These are phyloP conservation scores for Plectrocnemia conspersa DNA, from an alignment of 1,140 invertebrate genomes.

Conservation along the genomic window DNA sequence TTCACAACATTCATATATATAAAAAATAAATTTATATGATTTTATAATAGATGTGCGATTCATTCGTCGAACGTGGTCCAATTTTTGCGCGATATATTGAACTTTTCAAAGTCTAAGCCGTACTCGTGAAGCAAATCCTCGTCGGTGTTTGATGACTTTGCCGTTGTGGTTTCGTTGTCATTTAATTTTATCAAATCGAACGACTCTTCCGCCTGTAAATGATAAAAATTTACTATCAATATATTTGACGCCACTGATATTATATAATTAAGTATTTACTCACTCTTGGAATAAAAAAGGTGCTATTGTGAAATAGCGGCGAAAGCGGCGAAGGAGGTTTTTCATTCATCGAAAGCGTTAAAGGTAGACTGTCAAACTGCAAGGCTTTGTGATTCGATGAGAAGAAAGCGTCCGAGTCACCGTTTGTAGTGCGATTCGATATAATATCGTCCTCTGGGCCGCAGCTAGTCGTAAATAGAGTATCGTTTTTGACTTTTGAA, in stretches of 20 bases:
- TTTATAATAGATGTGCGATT: too few species aligned
- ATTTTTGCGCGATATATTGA: conserved; percentile 15
- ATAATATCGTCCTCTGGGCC: not conserved
- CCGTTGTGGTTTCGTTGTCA: not conserved
- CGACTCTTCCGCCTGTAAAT: not conserved
- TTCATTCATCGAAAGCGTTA: not conserved
- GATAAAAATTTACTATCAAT: not conserved
- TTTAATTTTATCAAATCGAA: not conserved
- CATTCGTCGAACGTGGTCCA: conserved; percentile 25
- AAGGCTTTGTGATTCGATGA: not conserved
- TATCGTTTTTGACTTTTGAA: not conserved
- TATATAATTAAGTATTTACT: not conserved
- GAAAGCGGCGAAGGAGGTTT: conserved; percentile 3
- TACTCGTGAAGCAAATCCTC: conserved; percentile 18
- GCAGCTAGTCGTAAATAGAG: not conserved
- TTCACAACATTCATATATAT: too few species aligned
- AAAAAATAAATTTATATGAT: too few species aligned
- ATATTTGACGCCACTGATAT: not conserved
- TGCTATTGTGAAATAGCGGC: not conserved
- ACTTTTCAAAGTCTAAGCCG: conserved; percentile 25
- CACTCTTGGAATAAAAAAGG: too few species aligned
- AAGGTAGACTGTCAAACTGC: too few species aligned
- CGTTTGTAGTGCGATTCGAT: not conserved
- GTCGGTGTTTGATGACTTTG: not conserved
- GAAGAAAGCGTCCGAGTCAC: not conserved